These are phyloP conservation scores for Gymnopithys bicolor DNA, from an alignment of 2,797 vertebrate genomes.

Conservation along the genomic window DNA sequence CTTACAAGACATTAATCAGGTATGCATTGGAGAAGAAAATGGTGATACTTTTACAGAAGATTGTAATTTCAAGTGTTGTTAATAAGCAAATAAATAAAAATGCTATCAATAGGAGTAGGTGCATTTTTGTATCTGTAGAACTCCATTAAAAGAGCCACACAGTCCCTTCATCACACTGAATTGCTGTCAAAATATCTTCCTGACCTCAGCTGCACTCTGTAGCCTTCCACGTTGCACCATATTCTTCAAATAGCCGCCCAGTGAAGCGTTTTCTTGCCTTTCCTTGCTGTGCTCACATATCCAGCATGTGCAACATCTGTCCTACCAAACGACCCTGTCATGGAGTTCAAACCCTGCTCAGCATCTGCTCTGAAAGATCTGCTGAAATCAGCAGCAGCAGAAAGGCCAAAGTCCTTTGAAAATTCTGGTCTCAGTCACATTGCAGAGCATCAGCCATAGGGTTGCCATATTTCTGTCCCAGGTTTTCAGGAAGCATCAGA, in stretches of 20 bases:
- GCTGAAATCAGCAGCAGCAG: neutral
- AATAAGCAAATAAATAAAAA: slow-evolving; percentile 50
- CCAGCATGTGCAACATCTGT: slow-evolving; percentile 17
- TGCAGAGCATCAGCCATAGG: neutral
- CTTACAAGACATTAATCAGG: slow-evolving; percentile 32
- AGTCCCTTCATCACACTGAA: neutral
- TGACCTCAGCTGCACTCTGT: neutral
- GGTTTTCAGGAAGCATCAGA: slow-evolving; percentile 34
- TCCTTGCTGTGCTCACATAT: neutral
- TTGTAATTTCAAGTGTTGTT: slow-evolving; percentile 43
- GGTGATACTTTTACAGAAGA: slow-evolving; percentile 22
- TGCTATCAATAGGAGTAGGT: neutral
- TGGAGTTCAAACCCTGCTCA: neutral
- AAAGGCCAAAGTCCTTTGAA: neutral
- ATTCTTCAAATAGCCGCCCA: neutral
- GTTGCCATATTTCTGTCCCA: slow-evolving; percentile 32
- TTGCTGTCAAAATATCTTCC: slow-evolving; percentile 3
- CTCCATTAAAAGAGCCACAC: neutral
- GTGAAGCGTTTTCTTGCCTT: neutral
- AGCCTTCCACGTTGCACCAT: neutral
- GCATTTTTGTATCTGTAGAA: neutral
- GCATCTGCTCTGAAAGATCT: neutral
- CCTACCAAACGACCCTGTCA: neutral
- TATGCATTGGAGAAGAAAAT: slow-evolving; percentile 30
- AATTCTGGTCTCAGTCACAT: neutral